phyloP scores from a whole-genome alignment of 2,797 vertebrate species.

The Setipinna tenuifilis region DNA sequence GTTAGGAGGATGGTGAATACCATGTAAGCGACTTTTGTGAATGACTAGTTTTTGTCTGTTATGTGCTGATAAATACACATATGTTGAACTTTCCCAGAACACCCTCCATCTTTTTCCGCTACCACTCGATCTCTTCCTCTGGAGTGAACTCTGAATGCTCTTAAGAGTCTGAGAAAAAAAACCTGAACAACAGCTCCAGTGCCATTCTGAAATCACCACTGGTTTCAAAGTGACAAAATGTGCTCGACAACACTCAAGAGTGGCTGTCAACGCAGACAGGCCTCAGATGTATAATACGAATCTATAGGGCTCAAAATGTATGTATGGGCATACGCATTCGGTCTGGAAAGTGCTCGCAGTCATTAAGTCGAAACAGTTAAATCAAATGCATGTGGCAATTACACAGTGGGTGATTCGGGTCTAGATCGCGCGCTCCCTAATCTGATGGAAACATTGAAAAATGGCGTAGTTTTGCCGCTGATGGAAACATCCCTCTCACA shows the following conservation, averaged over 20 bases:
- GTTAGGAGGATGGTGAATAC: no score
- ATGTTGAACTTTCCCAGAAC: no score
- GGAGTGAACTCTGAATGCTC: neutral
- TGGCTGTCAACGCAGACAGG: no score
- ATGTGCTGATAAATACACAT: no score
- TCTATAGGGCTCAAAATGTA: neutral
- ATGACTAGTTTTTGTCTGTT: neutral
- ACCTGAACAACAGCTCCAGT: neutral
- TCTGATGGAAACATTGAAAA: slow-evolving; percentile 3
- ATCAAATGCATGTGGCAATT: neutral
- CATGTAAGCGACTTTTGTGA: neutral
- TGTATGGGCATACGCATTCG: neutral
- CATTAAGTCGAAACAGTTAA: neutral
- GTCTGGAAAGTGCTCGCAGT: neutral
- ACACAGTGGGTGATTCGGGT: neutral
- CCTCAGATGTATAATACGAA: neutral
- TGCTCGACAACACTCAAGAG: neutral
- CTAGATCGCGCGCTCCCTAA: neutral
- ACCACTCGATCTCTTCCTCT: no score
- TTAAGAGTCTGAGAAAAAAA: neutral
- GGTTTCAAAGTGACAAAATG: neutral
- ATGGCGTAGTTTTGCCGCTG: neutral
- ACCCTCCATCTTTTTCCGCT: no score
- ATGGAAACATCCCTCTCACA: slow-evolving; percentile 23
- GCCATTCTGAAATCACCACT: neutral